Evolutionary conservation across 2,797 vertebrate species (phyloP).

Genomic region (Tarsius wallacei): DNA sequence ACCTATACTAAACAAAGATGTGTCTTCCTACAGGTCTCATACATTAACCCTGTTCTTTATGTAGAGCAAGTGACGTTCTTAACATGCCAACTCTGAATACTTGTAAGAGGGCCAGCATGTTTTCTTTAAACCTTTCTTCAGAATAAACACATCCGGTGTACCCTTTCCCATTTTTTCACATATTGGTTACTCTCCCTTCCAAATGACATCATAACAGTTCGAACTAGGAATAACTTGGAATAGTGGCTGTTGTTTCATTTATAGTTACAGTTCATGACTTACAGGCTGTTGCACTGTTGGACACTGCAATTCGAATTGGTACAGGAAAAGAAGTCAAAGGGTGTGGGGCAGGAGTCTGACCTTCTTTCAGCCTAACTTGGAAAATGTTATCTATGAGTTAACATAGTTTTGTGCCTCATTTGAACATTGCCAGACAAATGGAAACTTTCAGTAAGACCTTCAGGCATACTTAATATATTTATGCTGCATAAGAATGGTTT

Average conservation of each 20-base stretch:
- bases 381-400: constrained; percentile 30
- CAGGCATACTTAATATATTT: constrained; percentile 41
- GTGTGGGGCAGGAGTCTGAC: neutral
- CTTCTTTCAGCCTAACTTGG: neutral
- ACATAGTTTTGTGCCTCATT: neutral
- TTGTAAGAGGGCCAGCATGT: neutral
- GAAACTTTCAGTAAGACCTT: constrained; percentile 46
- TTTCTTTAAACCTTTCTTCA: neutral
- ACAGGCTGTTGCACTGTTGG: neutral
- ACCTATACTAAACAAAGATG: constrained; percentile 11
- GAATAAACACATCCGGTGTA: neutral
- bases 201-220: neutral
- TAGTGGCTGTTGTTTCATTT: neutral
- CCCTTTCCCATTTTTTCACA: neutral
- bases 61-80: neutral
- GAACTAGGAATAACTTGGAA: neutral
- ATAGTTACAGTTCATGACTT: neutral
- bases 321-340: constrained; percentile 1
- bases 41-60: neutral
- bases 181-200: neutral
- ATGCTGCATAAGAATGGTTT: neutral
- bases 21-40: neutral
- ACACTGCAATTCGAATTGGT: neutral
- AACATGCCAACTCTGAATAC: neutral
- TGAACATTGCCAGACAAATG: constrained; percentile 25